Evolutionary conservation across 2,797 vertebrate genomes (phyloP), one percentile per base, ranked within the genome.

Genomic region (Echeneis naucrates): DNA sequence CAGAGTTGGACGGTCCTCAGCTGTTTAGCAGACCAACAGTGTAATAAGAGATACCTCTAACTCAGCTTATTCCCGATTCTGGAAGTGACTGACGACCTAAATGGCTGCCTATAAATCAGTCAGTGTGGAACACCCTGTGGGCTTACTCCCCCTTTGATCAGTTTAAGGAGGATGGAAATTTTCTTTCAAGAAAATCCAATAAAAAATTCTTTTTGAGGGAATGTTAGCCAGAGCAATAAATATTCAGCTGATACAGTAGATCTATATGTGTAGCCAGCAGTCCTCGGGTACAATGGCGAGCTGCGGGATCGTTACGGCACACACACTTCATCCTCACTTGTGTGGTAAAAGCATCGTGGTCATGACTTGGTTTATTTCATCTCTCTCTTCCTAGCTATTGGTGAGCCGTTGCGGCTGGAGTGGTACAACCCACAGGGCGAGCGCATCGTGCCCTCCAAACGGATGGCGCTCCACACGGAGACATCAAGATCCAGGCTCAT

Each of bases 361-460:
- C 8, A 3, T 35, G 30, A 51, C n/a, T 70, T 58, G 2, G 8
- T 50, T 26, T 27, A 5, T 72, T 45, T 66, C 0, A 21, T 55
- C 2, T 47, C 21, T 58, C 26, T 75, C 2, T 35, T 62, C 83
- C 6, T 50, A 99, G 98, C 95, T 24, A 96, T 99, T 40, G 98
- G 98, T 50, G 98, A 99, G 77, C 95, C 97, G 2, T 95, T 97
- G 44, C 95, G 80, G 81, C 94, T 99, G 94, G 98, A 99, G 0
- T 99, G 98, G 98, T 99, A 94, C 86, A 98, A 95, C 89, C 98
- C 98, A 1, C 96, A 97, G 89, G 97, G 98, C 37, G 97, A 99
- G 79, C 97, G 96, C 84, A 96, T 99, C 0, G 61, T 93, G 76
- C 92, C 96, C 1, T 94, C 95, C 12, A 95, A 94, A 77, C 95